A percentile compares a stretch with the other conserved stretches of the same genome.
These are phyloP conservation scores for Drosophila sproati DNA, from an alignment of 1,140 invertebrate genomes.

Conservation along the genomic window DNA sequence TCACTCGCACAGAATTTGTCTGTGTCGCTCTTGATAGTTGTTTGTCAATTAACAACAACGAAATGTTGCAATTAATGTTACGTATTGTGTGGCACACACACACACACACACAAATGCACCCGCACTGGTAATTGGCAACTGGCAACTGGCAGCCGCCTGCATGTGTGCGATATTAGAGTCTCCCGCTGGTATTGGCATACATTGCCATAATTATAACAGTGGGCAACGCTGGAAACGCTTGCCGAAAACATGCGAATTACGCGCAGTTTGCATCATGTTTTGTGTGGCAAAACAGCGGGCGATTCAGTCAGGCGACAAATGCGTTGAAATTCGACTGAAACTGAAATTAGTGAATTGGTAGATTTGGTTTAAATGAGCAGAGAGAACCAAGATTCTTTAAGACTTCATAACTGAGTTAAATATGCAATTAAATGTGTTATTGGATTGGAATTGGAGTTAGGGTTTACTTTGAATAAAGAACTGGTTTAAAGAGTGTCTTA, in stretches of 20 bases:
- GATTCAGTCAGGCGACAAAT: slow-evolving; percentile 49
- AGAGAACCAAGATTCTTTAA: no score
- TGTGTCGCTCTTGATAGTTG: slow-evolving; percentile 41
- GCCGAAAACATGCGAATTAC: slow-evolving; percentile 75
- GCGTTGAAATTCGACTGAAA: slow-evolving; percentile 1
- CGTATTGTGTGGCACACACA: slow-evolving; percentile 38
- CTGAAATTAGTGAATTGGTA: not conserved
- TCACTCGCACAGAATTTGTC: not conserved
- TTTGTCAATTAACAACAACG: slow-evolving; percentile 75
- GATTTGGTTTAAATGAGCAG: no score
- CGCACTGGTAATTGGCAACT: not conserved
- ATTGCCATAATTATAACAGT: slow-evolving; percentile 71
- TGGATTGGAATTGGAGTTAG: not conserved
- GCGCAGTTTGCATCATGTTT: slow-evolving; percentile 18
- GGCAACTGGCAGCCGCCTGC: not conserved
- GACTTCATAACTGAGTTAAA: no score
- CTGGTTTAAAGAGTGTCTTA: no score
- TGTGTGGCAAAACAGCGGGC: slow-evolving; percentile 16
- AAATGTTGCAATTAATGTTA: slow-evolving; percentile 75
- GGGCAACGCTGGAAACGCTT: slow-evolving; percentile 35
- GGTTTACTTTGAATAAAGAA: no score
- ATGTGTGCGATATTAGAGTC: slow-evolving; percentile 20
- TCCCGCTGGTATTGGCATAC: slow-evolving; percentile 53
- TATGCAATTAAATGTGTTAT: no score
- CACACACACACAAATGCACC: slow-evolving; percentile 8